Percentiles rank a stretch among this genome's conserved stretches.
Conservation (phyloP, 2,797 vertebrate genomes). For the Crypturellus tataupa region DNA sequence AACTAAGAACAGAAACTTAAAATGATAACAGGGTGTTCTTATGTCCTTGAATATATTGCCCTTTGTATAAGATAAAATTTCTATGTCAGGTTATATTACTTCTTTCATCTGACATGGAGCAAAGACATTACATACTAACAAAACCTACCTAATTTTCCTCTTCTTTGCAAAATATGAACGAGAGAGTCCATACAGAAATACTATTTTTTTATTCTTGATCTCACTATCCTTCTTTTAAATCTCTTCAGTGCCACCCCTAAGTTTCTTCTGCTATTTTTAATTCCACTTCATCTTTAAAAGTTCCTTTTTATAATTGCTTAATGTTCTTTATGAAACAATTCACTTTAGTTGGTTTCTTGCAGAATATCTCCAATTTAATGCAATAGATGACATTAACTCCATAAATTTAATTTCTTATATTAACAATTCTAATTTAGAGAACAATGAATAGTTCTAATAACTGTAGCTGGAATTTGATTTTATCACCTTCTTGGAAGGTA, state of each 20-base stretch:
- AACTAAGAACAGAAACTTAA: neutral
- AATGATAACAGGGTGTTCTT: neutral
- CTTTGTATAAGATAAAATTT: neutral
- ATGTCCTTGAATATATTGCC: neutral
- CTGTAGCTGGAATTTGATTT: neutral
- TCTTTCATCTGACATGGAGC: neutral
- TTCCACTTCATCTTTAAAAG: neutral
- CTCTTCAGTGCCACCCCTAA: neutral
- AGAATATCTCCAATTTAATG: neutral
- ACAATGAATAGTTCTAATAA: neutral
- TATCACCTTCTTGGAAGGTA: neutral
- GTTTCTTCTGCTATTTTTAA: neutral
- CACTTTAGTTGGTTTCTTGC: neutral
- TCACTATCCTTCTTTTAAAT: neutral
- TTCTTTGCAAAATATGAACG: neutral
- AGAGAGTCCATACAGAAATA: neutral
- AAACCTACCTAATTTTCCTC: neutral
- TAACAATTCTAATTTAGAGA: neutral
- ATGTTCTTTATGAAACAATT: neutral
- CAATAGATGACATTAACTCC: neutral
- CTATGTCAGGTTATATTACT: neutral
- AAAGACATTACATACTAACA: neutral
- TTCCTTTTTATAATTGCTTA: neutral
- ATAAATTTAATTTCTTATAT: neutral
- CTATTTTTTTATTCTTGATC: neutral